These are phyloP conservation scores for Periophthalmus magnuspinnatus DNA, from an alignment of 2,797 vertebrate genomes.

Conservation along the genomic window DNA sequence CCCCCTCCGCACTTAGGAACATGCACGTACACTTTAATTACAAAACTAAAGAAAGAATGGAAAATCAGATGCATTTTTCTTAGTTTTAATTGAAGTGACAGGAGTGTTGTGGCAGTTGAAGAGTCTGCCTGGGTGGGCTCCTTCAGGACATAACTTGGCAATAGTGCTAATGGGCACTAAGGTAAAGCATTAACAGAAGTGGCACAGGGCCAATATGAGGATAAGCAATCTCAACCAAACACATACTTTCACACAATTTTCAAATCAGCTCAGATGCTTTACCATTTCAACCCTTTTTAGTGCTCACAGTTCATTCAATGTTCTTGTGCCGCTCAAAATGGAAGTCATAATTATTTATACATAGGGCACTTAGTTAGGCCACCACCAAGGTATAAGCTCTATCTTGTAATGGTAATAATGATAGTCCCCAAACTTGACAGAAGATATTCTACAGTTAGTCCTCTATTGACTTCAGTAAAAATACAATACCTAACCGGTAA, in stretches of 20 bases:
- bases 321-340: neutral
- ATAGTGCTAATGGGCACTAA: conserved; percentile 28
- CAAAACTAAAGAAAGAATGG: conserved; percentile 9
- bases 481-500: no score
- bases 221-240: conserved; percentile 9
- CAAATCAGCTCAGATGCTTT: conserved; percentile 26
- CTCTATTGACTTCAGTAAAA: no score
- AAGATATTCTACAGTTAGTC: neutral
- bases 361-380: neutral
- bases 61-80: neutral
- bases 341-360: neutral
- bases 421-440: neutral
- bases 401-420: no score
- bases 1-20: conserved; percentile 20
- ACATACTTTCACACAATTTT: conserved; percentile 39
- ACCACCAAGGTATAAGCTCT: neutral
- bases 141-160: conserved; percentile 49
- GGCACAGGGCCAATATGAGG: conserved; percentile 35
- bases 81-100: neutral
- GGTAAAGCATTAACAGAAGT: conserved; percentile 39
- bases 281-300: conserved; percentile 16
- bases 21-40: conserved; percentile 34
- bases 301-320: neutral
- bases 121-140: conserved; percentile 52
- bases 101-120: conserved; percentile 6